Conservation (phyloP, 2,888 invertebrate species). For the Melieria crassipennis region DNA sequence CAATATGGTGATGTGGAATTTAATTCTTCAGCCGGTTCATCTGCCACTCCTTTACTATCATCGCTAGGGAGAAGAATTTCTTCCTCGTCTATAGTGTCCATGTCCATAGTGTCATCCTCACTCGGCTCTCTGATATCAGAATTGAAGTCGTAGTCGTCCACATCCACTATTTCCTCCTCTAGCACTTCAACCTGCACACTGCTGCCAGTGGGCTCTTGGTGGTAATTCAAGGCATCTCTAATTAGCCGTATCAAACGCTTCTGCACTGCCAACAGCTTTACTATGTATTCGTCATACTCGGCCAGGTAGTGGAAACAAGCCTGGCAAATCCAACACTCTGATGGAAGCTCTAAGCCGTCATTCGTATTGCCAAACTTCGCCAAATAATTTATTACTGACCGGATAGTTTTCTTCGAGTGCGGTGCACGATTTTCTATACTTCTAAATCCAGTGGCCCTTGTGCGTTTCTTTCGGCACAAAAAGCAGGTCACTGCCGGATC, state of each 20-base stretch:
- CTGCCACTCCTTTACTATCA: slow-evolving; percentile 2
- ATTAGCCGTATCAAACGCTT: slow-evolving; percentile 33
- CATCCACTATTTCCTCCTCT: slow-evolving; percentile 21
- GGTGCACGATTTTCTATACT: neutral
- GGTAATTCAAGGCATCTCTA: neutral
- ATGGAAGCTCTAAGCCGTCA: slow-evolving; percentile 36
- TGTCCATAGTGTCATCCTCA: neutral
- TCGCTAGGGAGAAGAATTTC: slow-evolving; percentile 27
- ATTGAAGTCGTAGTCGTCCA: slow-evolving; percentile 17
- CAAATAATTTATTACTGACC: slow-evolving; percentile 39
- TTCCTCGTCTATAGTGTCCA: slow-evolving; percentile 14
- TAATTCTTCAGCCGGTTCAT: slow-evolving; percentile 8
- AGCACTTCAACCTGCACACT: slow-evolving; percentile 6
- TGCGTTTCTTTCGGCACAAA: slow-evolving; percentile 22
- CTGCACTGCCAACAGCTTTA: slow-evolving; percentile 44
- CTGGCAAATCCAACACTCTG: slow-evolving; percentile 41
- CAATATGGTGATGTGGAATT: neutral
- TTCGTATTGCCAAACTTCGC: slow-evolving; percentile 37
- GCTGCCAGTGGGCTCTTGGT: neutral
- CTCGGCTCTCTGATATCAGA: slow-evolving; percentile 22
- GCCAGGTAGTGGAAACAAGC: slow-evolving; percentile 44
- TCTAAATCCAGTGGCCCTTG: slow-evolving; percentile 31
- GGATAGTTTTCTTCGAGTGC: slow-evolving; percentile 39
- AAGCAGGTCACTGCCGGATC: neutral
- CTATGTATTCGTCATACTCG: slow-evolving; percentile 45